Conservation (phyloP, 2,797 vertebrate species). For the Ispidina lecontei region DNA sequence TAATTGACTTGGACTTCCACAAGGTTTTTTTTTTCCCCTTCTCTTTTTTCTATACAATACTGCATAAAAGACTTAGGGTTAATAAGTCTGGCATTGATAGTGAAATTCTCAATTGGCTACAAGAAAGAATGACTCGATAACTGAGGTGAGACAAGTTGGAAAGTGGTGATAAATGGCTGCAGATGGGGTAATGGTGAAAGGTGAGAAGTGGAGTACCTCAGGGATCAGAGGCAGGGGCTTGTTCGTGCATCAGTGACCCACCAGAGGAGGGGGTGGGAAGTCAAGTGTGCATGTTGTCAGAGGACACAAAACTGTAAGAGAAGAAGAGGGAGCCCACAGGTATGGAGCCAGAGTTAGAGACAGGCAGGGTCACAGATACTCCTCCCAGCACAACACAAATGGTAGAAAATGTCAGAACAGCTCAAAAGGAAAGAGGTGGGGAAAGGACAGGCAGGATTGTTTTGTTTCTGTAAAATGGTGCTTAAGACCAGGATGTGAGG, state of each 20-base stretch:
- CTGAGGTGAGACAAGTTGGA: slow-evolving; percentile 63
- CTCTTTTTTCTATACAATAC: background rate
- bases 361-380: background rate
- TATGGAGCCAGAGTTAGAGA: background rate
- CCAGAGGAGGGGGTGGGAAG: background rate
- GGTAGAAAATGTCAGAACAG: background rate
- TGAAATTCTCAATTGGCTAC: slow-evolving; percentile 64
- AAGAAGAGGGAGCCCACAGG: background rate
- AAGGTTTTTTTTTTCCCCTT: background rate
- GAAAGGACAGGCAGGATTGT: background rate
- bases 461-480: background rate
- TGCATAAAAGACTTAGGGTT: slow-evolving; percentile 45
- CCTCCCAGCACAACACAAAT: background rate
- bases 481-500: background rate
- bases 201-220: slow-evolving; percentile 19
- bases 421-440: background rate
- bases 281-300: background rate
- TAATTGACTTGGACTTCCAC: slow-evolving; percentile 70
- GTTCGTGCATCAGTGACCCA: slow-evolving; percentile 26
- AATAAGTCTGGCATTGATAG: slow-evolving; percentile 64
- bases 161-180: slow-evolving; percentile 68
- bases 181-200: slow-evolving; percentile 43
- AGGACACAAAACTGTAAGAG: background rate
- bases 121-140: slow-evolving; percentile 57
- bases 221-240: slow-evolving; percentile 27